phyloP scores from a whole-genome alignment of 2,888 invertebrate genomes.

The Protophormia terraenovae region DNA sequence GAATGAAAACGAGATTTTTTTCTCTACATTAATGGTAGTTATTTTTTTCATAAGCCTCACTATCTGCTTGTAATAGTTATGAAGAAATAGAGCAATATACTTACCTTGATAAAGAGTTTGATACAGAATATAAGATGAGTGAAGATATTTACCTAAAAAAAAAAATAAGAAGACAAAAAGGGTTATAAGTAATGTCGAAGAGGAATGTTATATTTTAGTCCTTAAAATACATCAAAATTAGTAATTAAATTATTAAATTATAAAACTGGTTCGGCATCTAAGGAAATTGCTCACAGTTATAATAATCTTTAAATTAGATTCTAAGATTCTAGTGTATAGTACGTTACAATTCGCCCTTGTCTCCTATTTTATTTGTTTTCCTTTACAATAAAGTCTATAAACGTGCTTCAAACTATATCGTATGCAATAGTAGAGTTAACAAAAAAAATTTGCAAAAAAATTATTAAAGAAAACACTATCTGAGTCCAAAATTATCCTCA shows the following conservation, averaged over 20 bases:
- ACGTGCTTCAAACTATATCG: neutral
- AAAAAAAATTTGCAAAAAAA: slow-evolving; percentile 3
- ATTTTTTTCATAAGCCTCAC: neutral
- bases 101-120: neutral
- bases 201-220: neutral
- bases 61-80: neutral
- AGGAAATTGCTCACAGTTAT: too few species aligned
- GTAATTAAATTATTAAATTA: too few species aligned
- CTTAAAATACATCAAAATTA: too few species aligned
- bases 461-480: neutral
- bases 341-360: neutral
- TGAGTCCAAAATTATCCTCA: neutral
- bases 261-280: too few species aligned
- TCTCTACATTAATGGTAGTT: slow-evolving; percentile 2
- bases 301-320: too few species aligned
- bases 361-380: neutral
- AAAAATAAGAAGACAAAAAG: neutral
- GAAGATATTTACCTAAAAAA: neutral
- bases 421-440: neutral
- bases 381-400: neutral
- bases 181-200: too few species aligned
- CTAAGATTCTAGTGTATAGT: too few species aligned
- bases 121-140: neutral
- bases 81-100: neutral
- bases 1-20: slow-evolving; percentile 41